phyloP scores from a whole-genome alignment of 2,888 invertebrate genomes.

The Listrodromus nycthemerus region DNA sequence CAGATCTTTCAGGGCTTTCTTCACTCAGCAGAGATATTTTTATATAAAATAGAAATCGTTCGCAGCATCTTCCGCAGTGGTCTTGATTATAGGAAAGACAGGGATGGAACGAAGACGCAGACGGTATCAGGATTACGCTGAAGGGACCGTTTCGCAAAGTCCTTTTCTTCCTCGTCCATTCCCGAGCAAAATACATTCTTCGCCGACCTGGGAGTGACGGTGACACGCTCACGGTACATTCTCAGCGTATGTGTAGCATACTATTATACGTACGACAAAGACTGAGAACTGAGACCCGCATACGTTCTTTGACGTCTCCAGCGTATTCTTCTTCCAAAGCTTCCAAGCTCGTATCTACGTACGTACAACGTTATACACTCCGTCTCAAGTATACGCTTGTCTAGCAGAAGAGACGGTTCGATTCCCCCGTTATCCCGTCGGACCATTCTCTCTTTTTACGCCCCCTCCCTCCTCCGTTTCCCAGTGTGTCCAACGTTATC shows the following conservation, averaged over 20 bases:
- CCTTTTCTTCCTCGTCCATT: not conserved
- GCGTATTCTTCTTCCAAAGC: slow-evolving; percentile 32
- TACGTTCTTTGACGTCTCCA: slow-evolving; percentile 53
- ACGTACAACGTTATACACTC: slow-evolving; percentile 33
- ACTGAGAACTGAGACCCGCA: slow-evolving; percentile 23
- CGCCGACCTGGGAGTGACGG: slow-evolving; percentile 17
- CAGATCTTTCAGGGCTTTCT: not conserved
- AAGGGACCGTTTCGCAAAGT: slow-evolving; percentile 28
- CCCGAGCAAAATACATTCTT: slow-evolving; percentile 41
- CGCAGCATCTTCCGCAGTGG: not conserved
- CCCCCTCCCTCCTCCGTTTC: slow-evolving; percentile 17
- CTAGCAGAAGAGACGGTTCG: slow-evolving; percentile 47
- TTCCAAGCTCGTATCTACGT: slow-evolving; percentile 12
- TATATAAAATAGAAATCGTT: not conserved
- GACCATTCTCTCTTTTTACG: slow-evolving; percentile 26
- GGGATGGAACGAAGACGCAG: not conserved
- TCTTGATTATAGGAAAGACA: not conserved
- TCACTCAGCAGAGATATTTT: not conserved
- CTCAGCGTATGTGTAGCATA: slow-evolving; percentile 3
- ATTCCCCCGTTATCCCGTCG: slow-evolving; percentile 24
- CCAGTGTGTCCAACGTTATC: slow-evolving; percentile 50
- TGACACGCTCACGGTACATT: not conserved
- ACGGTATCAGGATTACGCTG: not conserved
- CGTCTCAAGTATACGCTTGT: slow-evolving; percentile 49
- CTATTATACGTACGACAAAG: slow-evolving; percentile 34